Evolutionary conservation across 2,113 vertebrate genomes (phyloP).

Genomic region (Blennius ocellaris): DNA sequence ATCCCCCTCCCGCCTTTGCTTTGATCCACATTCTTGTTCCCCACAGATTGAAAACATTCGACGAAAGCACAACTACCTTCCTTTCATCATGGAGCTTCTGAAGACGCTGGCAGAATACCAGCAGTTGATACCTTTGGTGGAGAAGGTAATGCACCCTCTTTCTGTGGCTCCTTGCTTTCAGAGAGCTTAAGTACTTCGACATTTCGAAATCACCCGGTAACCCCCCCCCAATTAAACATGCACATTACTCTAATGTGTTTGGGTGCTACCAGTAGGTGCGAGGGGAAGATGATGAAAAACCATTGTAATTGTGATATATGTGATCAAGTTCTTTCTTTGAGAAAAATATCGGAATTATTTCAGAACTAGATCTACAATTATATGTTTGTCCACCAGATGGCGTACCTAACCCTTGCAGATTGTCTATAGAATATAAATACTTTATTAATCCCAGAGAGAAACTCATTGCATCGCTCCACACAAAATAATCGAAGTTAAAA

Average conservation of each 20-base stretch:
- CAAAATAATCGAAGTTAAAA: too few species aligned
- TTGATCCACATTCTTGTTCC: not conserved
- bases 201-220: slow-evolving; percentile 10
- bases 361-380: not conserved
- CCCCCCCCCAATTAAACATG: not conserved
- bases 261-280: not conserved
- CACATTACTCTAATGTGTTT: not conserved
- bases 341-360: too few species aligned
- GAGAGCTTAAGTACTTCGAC: not conserved
- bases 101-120: slow-evolving; percentile 98
- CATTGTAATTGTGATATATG: not conserved
- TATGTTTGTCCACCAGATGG: slow-evolving; percentile 54
- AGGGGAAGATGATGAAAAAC: not conserved
- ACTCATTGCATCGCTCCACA: too few species aligned
- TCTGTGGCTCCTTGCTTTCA: not conserved
- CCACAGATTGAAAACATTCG: slow-evolving; percentile 95
- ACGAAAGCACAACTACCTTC: slow-evolving; percentile 98
- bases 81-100: slow-evolving; percentile 98
- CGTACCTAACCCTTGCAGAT: not conserved
- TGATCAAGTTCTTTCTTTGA: not conserved
- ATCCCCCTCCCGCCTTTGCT: too few species aligned
- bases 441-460: too few species aligned
- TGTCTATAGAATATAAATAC: not conserved
- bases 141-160: slow-evolving; percentile 85
- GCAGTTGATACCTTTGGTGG: slow-evolving; percentile 96